Evolutionary conservation across 2,888 invertebrate species (phyloP).

Genomic region (Gymnosoma rotundatum): DNA sequence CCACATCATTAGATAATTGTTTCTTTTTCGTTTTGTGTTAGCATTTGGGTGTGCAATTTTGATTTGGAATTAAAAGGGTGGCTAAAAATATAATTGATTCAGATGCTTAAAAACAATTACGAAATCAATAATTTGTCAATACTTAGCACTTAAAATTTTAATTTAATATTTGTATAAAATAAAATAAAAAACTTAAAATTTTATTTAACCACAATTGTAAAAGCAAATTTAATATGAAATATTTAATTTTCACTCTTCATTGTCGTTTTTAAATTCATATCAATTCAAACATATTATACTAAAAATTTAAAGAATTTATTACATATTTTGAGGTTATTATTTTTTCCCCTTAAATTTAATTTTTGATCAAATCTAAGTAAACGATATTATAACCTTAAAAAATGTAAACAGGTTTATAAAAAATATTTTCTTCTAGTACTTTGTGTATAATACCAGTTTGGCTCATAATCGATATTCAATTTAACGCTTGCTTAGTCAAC

Average conservation of each 20-base stretch:
- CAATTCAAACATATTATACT: too few species aligned
- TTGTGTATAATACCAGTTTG: conserved; percentile 37
- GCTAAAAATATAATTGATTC: conserved; percentile 38
- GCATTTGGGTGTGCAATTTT: conserved; percentile 17
- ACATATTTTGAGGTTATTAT: too few species aligned
- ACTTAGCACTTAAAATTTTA: background rate
- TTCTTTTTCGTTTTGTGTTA: conserved; percentile 46
- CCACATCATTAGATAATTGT: conserved; percentile 68
- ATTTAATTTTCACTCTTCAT: too few species aligned
- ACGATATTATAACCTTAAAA: background rate
- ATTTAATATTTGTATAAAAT: too few species aligned
- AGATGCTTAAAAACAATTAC: conserved; percentile 58
- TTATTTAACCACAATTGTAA: too few species aligned
- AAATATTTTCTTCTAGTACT: background rate
- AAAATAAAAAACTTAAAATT: too few species aligned
- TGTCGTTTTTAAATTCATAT: too few species aligned
- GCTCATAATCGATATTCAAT: conserved; percentile 73
- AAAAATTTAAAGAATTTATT: too few species aligned
- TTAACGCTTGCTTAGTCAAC: conserved; percentile 74
- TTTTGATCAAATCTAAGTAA: background rate
- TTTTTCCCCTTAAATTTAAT: background rate
- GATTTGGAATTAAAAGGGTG: conserved; percentile 1
- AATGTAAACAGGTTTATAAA: background rate
- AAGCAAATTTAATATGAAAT: too few species aligned
- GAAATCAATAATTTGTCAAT: conserved; percentile 47